Conservation (phyloP, 2,888 invertebrate genomes). For the Mesoligia furuncula region DNA sequence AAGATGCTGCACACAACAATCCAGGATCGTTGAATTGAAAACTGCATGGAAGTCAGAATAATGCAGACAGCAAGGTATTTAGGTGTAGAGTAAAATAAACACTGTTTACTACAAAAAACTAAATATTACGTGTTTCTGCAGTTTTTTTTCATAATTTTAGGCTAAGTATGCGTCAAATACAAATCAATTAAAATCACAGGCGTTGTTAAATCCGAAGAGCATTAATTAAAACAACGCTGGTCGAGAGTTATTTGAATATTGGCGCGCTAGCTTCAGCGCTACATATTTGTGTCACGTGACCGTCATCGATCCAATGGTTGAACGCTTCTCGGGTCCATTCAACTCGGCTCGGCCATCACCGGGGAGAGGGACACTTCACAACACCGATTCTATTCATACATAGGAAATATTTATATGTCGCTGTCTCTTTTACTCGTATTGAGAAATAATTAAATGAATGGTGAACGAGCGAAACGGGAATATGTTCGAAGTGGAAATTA, state of each 20-base stretch:
- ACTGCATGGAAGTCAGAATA: not conserved
- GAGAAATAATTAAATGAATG: slow-evolving; percentile 89
- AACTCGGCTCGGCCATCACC: slow-evolving; percentile 86
- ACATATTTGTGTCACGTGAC: slow-evolving; percentile 88
- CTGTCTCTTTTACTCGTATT: slow-evolving; percentile 86
- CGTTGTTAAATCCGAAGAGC: not conserved
- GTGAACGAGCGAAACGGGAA: slow-evolving; percentile 87
- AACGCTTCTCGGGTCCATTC: slow-evolving; percentile 91
- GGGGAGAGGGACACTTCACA: slow-evolving; percentile 87
- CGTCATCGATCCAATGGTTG: slow-evolving; percentile 90
- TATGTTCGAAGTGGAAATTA: slow-evolving; percentile 89
- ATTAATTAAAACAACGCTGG: slow-evolving; percentile 11
- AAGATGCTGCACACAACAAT: not conserved
- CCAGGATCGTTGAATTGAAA: not conserved
- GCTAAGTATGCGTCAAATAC: not conserved
- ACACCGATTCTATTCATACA: slow-evolving; percentile 89
- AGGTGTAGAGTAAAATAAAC: not conserved
- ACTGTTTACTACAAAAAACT: not conserved
- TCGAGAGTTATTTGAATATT: slow-evolving; percentile 70
- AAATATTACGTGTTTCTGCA: slow-evolving; percentile 1
- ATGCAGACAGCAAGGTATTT: not conserved
- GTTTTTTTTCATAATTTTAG: not conserved
- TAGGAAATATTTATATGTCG: slow-evolving; percentile 87
- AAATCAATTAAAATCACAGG: not conserved
- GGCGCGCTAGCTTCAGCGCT: slow-evolving; percentile 77